Base-by-base conservation (phyloP, 2,113 vertebrate genomes). In the Prolemur simus region DNA sequence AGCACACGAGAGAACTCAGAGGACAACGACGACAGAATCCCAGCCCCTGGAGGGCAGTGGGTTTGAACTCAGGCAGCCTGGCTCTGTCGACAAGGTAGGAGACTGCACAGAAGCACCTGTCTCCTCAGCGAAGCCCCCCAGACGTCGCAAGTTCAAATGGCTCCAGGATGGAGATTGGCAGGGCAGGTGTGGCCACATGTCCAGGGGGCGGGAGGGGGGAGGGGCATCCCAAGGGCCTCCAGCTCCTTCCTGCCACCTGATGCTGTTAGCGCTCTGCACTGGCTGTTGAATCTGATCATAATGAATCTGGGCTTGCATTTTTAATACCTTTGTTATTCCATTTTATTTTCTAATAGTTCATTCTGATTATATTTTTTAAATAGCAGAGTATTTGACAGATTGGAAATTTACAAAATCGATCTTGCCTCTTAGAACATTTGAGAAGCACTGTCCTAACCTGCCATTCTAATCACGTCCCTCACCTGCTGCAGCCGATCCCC, bases 321-420 rank as follows among this genome's bases (percentile, higher is more conserved):
- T 63, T 6, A 69, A 20, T 34, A 14, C 27, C 32, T 49, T 95
- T 37, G n/a, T 87, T 82, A 8, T 64, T 64, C 34, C 7, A 76
- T 68, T 95, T 89, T 83, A 32, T 94, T 90, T 97, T 69, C 21
- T 52, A 95, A 58, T 68, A 47, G 76, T 92, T 87, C 58, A 37
- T 71, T 74, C 32, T 42, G 89, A 63, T 9, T 76, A 25, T 47
- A 63, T 45, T 87, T 87, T 83, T 95, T 66, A 5, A 85, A 76
- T 77, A 68, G 42, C 52, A 52, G 78, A 92, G 68, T 85, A 42
- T 20, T 5, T 37, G 42, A 89, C 34, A 83, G 47, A 73, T 64
- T 76, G 69, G 71, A 47, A 74, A 54, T 64, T 71, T 56, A 74
- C 17, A 91, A 15, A 78, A 63, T 10, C 6, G 9, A 4, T 25